A percentile compares a stretch with the other conserved stretches of the same genome.
Evolutionary conservation across 2,888 invertebrate genomes (phyloP).

Genomic region (Ischnus inquisitorius): DNA sequence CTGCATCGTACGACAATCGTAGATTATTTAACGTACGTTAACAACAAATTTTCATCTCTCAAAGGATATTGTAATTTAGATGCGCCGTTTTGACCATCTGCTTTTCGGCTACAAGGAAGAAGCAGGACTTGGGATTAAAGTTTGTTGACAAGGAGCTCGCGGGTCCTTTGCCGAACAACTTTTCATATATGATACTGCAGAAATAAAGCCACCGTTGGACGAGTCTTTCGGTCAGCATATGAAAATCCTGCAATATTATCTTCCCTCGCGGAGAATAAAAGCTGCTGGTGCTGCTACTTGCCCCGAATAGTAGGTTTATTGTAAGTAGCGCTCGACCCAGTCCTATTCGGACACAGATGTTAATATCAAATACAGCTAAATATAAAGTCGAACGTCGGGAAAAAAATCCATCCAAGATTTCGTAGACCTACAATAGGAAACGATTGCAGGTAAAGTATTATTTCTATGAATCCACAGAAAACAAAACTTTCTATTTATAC

Average conservation of each 20-base stretch:
- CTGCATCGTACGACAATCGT: too few relatives aligned
- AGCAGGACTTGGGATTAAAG: neutral
- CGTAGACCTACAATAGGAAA: too few relatives aligned
- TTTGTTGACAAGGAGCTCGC: constrained; percentile 15
- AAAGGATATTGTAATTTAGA: neutral
- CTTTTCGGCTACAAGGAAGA: neutral
- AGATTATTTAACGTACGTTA: neutral
- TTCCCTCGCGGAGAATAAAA: neutral
- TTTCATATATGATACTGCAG: neutral
- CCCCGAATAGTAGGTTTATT: constrained; percentile 2
- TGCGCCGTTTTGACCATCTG: neutral
- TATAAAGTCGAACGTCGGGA: neutral
- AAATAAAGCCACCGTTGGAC: neutral
- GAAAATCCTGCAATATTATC: constrained; percentile 35
- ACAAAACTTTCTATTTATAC: too few relatives aligned
- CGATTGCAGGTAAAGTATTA: too few relatives aligned
- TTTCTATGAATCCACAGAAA: too few relatives aligned
- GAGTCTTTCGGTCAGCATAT: constrained; percentile 25
- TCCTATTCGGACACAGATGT: neutral
- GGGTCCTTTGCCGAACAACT: neutral
- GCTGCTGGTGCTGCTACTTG: neutral
- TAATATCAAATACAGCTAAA: neutral
- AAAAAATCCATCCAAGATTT: neutral
- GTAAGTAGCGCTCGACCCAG: constrained; percentile 1
- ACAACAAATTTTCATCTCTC: neutral